Conservation (phyloP, 1,140 invertebrate species). For the Nebria ingens region DNA sequence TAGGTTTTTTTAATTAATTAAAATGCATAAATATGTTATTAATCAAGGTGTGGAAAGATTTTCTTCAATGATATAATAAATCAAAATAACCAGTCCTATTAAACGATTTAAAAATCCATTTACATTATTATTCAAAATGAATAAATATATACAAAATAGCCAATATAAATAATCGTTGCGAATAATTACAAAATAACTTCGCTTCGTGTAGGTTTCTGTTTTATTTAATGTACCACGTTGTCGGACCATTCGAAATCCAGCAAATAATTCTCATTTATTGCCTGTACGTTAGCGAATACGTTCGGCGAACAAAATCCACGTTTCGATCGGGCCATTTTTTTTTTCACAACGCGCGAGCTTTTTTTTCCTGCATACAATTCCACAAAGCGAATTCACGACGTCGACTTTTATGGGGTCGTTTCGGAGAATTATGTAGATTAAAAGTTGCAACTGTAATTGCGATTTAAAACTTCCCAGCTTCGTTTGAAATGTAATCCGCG, state of each 20-base stretch:
- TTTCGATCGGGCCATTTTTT: background rate
- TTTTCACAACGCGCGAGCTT: background rate
- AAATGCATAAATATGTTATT: too few species aligned
- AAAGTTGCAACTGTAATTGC: conserved; percentile 38
- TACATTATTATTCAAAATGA: too few species aligned
- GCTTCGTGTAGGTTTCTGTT: too few species aligned
- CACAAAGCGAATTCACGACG: conserved; percentile 16
- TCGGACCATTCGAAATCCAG: background rate
- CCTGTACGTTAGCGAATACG: background rate
- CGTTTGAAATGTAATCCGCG: background rate
- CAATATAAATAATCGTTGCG: too few species aligned
- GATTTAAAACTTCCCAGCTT: conserved; percentile 31
- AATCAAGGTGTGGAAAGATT: too few species aligned
- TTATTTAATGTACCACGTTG: background rate
- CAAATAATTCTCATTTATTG: conserved; percentile 1
- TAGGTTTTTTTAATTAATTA: too few species aligned
- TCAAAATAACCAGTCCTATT: too few species aligned
- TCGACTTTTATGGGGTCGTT: conserved; percentile 34
- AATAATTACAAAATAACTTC: too few species aligned
- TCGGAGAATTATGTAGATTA: conserved; percentile 36
- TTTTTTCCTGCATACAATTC: conserved; percentile 14
- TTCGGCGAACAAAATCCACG: background rate
- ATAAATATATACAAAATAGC: too few species aligned
- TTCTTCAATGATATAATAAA: too few species aligned
- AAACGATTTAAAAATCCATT: too few species aligned